Evolutionary conservation across 2,113 vertebrate species (phyloP).

Genomic region (Sylvilagus bachmani): DNA sequence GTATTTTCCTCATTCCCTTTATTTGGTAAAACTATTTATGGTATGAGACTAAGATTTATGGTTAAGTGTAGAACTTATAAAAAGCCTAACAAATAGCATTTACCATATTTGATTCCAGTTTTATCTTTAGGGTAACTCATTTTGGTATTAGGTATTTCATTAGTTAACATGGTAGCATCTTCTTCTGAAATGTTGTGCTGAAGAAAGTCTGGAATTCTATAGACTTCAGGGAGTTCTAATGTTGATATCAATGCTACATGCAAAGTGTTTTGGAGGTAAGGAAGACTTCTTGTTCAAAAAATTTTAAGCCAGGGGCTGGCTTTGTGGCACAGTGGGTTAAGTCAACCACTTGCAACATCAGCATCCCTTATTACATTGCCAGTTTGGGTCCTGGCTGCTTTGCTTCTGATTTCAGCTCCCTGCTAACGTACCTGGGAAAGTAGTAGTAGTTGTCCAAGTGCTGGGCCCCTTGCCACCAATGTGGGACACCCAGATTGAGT

Average conservation of each 20-base stretch:
- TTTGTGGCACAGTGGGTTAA: too few relatives aligned
- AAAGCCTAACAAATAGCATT: not conserved
- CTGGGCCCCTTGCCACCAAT: too few relatives aligned
- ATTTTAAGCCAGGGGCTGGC: not conserved
- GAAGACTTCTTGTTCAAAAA: not conserved
- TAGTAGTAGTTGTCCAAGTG: too few relatives aligned
- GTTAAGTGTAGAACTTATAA: slow-evolving; percentile 11
- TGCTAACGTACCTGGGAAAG: too few relatives aligned
- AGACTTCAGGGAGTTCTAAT: not conserved
- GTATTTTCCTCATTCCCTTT: not conserved
- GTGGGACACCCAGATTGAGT: too few relatives aligned
- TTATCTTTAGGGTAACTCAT: not conserved
- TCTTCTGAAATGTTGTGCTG: slow-evolving; percentile 34
- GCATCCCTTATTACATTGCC: too few relatives aligned
- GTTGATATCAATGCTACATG: not conserved
- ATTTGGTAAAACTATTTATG: slow-evolving; percentile 9
- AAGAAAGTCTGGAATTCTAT: not conserved
- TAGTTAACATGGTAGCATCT: not conserved
- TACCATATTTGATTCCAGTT: not conserved
- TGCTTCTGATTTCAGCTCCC: too few relatives aligned
- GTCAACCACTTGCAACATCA: too few relatives aligned
- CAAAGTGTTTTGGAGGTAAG: not conserved
- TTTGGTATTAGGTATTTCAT: slow-evolving; percentile 31
- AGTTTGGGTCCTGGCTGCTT: too few relatives aligned
- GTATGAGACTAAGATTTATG: not conserved